phyloP scores from a whole-genome alignment of 2,888 invertebrate species.

The Apeira syringaria region DNA sequence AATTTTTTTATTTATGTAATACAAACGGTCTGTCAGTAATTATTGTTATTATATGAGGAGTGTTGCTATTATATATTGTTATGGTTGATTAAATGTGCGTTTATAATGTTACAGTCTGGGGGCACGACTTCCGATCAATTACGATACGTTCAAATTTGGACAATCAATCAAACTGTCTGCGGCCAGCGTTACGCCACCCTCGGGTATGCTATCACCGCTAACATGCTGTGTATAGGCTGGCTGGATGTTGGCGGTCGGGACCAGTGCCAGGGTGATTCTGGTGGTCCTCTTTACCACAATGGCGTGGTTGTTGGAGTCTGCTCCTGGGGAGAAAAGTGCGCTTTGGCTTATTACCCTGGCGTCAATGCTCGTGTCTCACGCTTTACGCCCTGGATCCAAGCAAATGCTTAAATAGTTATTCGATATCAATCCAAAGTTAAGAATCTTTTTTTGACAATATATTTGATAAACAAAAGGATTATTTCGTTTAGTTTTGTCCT shows the following conservation, averaged over 20 bases:
- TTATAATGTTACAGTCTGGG: conserved; percentile 12
- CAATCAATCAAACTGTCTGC: conserved; percentile 36
- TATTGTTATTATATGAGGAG: too few relatives aligned
- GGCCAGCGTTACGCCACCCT: conserved; percentile 23
- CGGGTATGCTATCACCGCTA: neutral
- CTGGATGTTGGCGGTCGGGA: conserved; percentile 48
- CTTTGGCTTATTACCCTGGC: conserved; percentile 40
- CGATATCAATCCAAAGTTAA: too few relatives aligned
- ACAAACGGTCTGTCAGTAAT: too few relatives aligned
- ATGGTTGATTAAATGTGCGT: too few relatives aligned
- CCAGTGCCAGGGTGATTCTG: conserved; percentile 54
- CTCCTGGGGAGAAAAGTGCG: conserved; percentile 48
- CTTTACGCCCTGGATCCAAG: conserved; percentile 44
- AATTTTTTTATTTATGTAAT: too few relatives aligned
- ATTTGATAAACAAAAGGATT: too few relatives aligned
- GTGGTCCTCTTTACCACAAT: conserved; percentile 52
- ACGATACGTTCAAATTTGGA: conserved; percentile 42
- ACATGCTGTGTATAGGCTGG: conserved; percentile 30
- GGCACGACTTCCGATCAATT: conserved; percentile 27
- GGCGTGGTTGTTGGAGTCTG: conserved; percentile 40
- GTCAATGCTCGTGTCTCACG: conserved; percentile 46
- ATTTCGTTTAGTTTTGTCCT: too few relatives aligned
- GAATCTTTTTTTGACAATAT: too few relatives aligned
- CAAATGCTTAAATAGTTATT: too few relatives aligned
- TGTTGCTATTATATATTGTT: too few relatives aligned